Evolutionary conservation across 2,113 vertebrate genomes (phyloP), one percentile per base, ranked within the genome.

Genomic region (Saccopteryx leptura): DNA sequence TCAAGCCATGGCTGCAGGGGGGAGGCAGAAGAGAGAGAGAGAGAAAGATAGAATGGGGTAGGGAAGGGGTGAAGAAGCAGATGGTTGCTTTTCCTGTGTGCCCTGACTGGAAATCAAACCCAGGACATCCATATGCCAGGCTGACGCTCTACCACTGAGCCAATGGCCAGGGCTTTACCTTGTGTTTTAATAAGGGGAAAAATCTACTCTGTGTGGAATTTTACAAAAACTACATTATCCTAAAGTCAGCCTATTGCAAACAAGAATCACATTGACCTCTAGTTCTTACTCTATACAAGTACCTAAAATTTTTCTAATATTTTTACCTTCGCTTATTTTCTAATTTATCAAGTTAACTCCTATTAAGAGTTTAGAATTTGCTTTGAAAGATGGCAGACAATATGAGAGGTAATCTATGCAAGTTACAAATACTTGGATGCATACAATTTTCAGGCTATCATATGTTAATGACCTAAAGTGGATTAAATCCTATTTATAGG

Each of bases 351-450:
- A 60, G 33, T 39, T 84, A 60, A 75, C 83, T 87, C 54, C 78
- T 89, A 93, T n/a, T 85, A 89, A 66, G 52, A 94, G 60, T 63
- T 96, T 83, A 31, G 81, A 83, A 56, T 88, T 58, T 87, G 13
- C 76, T 85, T 95, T 79, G 3, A 92, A 84, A 68, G 8, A 58
- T 78, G 21, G 76, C 19, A 88, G 61, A 46, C 9, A 50, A 76
- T 68, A 86, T 78, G 46, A 46, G 12, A 87, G 69, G 91, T 31
- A 82, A 71, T 81, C 75, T 83, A 69, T 9, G 71, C 50, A 93
- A 63, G 28, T 63, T 71, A 88, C 33, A 88, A 90, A 95, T 81
- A 63, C 39, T 72, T 52, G 61, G 7, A 33, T 58, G 11, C n/a
- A 78, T 84, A 26, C 90, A 83, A 88, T 9, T 52, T 31, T 79